Base-by-base conservation (phyloP, 2,113 vertebrate species). In the Chaetura pelagica region DNA sequence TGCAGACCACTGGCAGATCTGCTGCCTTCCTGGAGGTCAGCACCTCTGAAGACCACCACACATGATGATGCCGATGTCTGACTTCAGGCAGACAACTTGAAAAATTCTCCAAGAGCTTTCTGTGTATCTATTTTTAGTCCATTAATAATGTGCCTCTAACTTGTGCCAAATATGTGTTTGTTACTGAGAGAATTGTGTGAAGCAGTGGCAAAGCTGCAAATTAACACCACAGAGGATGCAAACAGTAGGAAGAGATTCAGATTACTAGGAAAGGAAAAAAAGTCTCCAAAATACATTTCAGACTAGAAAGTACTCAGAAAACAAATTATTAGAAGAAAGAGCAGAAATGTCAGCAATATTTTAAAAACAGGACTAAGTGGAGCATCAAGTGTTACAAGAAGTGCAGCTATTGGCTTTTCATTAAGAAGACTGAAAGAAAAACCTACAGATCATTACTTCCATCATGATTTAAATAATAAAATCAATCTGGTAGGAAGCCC, bases 41-140 rank as follows among this genome's bases (percentile, higher is more conserved):
- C 73, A n/a, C 59, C 51, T 67, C 71, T 42, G 57, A 61, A 82
- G 84, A 54, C 12, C 52, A 87, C 52, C 7, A 2, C 16, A 16
- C 0, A 0, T 0, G 2, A 30, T 26, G 59, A 29, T 44, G 38
- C 15, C 5, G 3, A 7, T 4, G 55, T 17, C 46, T 54, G 27
- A 51, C 55, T 84, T 23, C 55, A 67, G 92, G 68, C 68, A 90
- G 40, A 23, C 80, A 68, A 13, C 48, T 52, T 74, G 63, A 64
- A 88, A 91, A 61, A 30, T 6, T n/a, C 48, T 67, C 29, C 32
- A 27, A 40, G n/a, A 85, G 49, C 29, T 14, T 67, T 34, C 32
- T 57, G 18, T 18, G 32, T 9, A 58, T 34, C 42, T n/a, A 4
- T 35, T 93, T 75, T 34, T 61, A 75, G 24, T 77, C 40, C 48